Conservation (phyloP, 1,140 invertebrate species). For the Myzus persicae region DNA sequence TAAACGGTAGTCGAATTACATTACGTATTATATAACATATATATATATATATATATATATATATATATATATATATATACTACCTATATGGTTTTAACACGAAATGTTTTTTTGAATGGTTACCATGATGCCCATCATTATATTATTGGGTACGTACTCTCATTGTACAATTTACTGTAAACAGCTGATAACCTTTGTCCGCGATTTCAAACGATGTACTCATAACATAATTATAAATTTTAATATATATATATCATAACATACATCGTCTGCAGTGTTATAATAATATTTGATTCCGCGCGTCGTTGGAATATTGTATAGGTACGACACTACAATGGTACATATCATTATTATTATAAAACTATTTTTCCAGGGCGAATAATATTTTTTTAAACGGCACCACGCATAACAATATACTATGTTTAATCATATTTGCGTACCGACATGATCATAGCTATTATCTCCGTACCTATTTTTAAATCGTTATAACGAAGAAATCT, state of each 20-base stretch:
- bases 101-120: neutral
- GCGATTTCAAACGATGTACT: neutral
- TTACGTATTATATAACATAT: no score
- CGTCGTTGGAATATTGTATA: neutral
- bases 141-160: no score
- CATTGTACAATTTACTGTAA: no score
- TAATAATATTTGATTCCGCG: neutral
- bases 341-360: no score
- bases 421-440: no score
- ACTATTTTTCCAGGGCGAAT: no score
- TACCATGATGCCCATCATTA: neutral
- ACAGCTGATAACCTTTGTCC: neutral
- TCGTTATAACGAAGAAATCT: neutral
- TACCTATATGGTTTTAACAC: neutral
- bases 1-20: neutral
- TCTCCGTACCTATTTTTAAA: neutral
- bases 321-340: no score
- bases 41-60: no score
- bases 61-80: no score
- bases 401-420: no score
- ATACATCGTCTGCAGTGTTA: neutral
- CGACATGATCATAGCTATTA: neutral
- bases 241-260: neutral
- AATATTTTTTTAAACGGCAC: no score
- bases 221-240: neutral